phyloP scores from a whole-genome alignment of 2,888 invertebrate species.

The Pristionchus exspectatus region DNA sequence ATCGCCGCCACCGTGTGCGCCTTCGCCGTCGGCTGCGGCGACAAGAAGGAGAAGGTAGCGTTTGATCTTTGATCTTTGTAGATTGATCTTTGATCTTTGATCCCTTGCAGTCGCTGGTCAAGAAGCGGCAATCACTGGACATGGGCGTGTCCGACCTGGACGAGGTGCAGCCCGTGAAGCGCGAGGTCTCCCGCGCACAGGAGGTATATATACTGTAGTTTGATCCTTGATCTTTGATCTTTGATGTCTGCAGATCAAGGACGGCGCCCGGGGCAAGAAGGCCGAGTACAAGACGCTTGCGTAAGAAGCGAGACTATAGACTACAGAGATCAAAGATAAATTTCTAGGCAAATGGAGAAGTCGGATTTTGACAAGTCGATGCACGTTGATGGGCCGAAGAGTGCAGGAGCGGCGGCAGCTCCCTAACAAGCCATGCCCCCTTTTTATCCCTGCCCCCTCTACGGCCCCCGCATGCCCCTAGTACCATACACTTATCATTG shows the following conservation, averaged over 20 bases:
- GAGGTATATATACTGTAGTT: slow-evolving; percentile 16
- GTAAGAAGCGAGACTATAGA: neutral
- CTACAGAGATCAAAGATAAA: neutral
- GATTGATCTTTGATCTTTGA: slow-evolving; percentile 30
- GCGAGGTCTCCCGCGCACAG: slow-evolving; percentile 27
- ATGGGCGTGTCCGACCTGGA: slow-evolving; percentile 24
- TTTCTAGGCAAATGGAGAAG: neutral
- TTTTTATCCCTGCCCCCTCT: neutral
- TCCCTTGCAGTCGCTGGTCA: slow-evolving; percentile 26
- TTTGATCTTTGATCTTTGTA: neutral
- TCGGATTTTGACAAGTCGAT: slow-evolving; percentile 37
- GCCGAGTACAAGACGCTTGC: slow-evolving; percentile 26
- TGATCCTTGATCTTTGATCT: slow-evolving; percentile 16
- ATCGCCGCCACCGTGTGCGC: neutral
- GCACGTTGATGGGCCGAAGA: neutral
- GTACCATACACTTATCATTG: slow-evolving; percentile 1
- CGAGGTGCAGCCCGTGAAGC: slow-evolving; percentile 36
- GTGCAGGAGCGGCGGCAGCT: neutral
- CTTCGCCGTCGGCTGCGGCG: neutral
- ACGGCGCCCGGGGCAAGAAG: slow-evolving; percentile 42
- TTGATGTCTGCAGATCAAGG: neutral
- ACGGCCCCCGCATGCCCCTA: neutral
- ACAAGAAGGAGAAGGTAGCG: slow-evolving; percentile 45
- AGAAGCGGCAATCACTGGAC: slow-evolving; percentile 3
- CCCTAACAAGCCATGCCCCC: neutral